phyloP scores from a whole-genome alignment of 2,797 vertebrate genomes.

The Catostomus latipinnis region DNA sequence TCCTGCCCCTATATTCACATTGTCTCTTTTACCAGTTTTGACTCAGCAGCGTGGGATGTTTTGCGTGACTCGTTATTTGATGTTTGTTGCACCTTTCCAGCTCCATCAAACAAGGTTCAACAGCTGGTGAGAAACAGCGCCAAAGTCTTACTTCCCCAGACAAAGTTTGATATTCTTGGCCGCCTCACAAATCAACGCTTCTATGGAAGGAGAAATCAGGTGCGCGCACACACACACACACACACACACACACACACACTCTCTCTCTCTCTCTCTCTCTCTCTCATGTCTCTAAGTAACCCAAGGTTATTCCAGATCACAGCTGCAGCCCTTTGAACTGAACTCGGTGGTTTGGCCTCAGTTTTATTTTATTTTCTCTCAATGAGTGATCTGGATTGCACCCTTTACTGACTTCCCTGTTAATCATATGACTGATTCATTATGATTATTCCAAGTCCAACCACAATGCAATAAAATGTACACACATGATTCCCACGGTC shows the following conservation, averaged over 20 bases:
- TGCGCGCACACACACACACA: neutral
- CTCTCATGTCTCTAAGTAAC: neutral
- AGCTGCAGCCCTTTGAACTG: too few species aligned
- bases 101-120: slow-evolving; percentile 7
- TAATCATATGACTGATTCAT: neutral
- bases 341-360: too few species aligned
- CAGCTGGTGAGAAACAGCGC: slow-evolving; percentile 16
- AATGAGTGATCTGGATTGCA: too few species aligned
- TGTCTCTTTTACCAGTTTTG: slow-evolving; percentile 23
- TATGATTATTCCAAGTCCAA: too few species aligned
- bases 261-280: too few species aligned
- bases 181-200: neutral
- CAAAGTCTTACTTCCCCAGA: slow-evolving; percentile 19
- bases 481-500: too few species aligned
- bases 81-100: slow-evolving; percentile 6
- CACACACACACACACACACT: too few species aligned
- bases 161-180: slow-evolving; percentile 33
- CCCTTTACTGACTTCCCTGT: neutral
- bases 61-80: slow-evolving; percentile 1
- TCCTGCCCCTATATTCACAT: slow-evolving; percentile 35
- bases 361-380: neutral
- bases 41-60: slow-evolving; percentile 25
- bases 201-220: slow-evolving; percentile 10
- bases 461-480: too few species aligned
- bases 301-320: neutral